Evolutionary conservation across 23 tunicate genomes (phyloP).

Genomic region (Styela plicata): DNA sequence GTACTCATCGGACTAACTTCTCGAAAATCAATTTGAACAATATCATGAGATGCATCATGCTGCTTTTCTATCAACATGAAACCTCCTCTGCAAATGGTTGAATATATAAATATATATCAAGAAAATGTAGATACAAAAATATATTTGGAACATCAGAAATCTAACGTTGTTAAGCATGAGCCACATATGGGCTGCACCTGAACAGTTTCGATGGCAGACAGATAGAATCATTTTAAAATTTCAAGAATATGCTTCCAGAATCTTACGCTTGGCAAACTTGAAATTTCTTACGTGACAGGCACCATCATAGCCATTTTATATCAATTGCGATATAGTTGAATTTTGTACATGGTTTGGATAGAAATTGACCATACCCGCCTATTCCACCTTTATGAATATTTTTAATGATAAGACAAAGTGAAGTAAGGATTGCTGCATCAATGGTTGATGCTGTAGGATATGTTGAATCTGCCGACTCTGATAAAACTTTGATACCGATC

Average conservation of each 20-base stretch:
- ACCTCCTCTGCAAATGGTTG: conserved; percentile 55
- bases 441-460: conserved; percentile 30
- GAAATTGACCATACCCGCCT: conserved; percentile 95
- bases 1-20: conserved; percentile 38
- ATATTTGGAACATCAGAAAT: background rate
- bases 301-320: no score
- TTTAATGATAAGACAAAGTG: conserved; percentile 57
- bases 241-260: no score
- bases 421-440: conserved; percentile 62
- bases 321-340: no score
- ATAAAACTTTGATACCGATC: conserved; percentile 31
- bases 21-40: conserved; percentile 54
- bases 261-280: no score
- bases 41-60: conserved; percentile 31
- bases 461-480: conserved; percentile 5
- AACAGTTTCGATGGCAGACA: no score
- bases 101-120: background rate
- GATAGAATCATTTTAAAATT: no score
- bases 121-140: no score
- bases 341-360: no score
- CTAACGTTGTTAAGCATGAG: no score
- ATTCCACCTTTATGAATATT: conserved; percentile 78
- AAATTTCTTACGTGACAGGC: no score
- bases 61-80: conserved; percentile 75
- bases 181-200: no score